These are phyloP conservation scores for Protaetia brevitarsis DNA, from an alignment of 1,140 invertebrate species.

Conservation along the genomic window DNA sequence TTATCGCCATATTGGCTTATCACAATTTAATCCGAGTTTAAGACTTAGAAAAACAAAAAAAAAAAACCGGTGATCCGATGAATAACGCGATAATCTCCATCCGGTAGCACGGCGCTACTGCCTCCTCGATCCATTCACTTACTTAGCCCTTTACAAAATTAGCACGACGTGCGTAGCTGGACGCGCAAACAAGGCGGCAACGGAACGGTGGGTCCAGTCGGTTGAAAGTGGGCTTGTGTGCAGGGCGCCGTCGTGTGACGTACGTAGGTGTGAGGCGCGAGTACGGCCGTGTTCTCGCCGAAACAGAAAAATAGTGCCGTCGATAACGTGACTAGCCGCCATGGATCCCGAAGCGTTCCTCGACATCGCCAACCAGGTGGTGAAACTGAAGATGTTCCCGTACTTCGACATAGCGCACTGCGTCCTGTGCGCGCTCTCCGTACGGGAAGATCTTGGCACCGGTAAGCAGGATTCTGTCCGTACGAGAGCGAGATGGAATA, in stretches of 20 bases:
- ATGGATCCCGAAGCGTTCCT: constrained; percentile 97
- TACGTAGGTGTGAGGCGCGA: neutral
- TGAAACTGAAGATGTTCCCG: constrained; percentile 98
- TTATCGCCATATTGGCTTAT: too few species aligned
- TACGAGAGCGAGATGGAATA: neutral
- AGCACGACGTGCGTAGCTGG: neutral
- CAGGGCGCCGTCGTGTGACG: neutral
- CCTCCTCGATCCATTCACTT: too few species aligned
- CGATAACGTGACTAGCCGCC: too few species aligned
- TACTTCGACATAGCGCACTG: constrained; percentile 98
- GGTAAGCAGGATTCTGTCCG: constrained; percentile 69
- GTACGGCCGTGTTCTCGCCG: neutral
- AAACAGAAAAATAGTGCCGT: too few species aligned
- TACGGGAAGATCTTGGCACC: constrained; percentile 91
- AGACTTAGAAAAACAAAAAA: too few species aligned
- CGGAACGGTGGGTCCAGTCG: too few species aligned
- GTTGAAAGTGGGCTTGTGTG: neutral
- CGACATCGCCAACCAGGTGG: constrained; percentile 96
- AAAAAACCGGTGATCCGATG: too few species aligned
- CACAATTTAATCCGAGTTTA: too few species aligned
- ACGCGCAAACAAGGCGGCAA: neutral
- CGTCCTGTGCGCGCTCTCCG: constrained; percentile 83
- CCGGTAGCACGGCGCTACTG: too few species aligned
- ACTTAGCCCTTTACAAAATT: too few species aligned
- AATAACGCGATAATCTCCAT: too few species aligned